Evolutionary conservation across 2,888 invertebrate genomes (phyloP).

Genomic region (Terebella lapidaria): DNA sequence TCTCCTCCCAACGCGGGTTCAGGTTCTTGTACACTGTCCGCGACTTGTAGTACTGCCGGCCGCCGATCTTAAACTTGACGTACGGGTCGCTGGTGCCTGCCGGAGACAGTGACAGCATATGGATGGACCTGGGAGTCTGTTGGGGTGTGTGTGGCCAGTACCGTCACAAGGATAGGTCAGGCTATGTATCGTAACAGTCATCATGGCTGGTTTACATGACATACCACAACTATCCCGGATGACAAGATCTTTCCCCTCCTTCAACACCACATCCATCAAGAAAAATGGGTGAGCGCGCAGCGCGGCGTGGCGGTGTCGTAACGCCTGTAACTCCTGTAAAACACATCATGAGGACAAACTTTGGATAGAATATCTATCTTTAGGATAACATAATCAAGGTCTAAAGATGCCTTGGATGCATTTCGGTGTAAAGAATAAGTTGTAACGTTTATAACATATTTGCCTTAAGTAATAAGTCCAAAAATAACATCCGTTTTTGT

Average conservation of each 20-base stretch:
- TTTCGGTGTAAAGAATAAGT: too few relatives aligned
- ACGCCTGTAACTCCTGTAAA: neutral
- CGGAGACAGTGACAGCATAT: neutral
- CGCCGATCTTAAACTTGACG: constrained; percentile 88
- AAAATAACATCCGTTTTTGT: too few relatives aligned
- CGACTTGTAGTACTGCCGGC: constrained; percentile 85
- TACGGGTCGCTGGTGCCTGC: constrained; percentile 92
- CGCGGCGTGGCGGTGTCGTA: constrained; percentile 7
- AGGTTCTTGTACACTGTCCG: constrained; percentile 88
- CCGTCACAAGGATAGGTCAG: too few relatives aligned
- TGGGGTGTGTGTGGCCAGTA: too few relatives aligned
- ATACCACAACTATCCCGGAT: constrained; percentile 94
- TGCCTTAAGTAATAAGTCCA: too few relatives aligned
- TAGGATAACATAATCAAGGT: too few relatives aligned
- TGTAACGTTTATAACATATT: too few relatives aligned
- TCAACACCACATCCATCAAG: constrained; percentile 82
- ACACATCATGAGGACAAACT: too few relatives aligned
- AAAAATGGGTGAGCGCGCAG: constrained; percentile 80
- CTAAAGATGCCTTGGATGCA: too few relatives aligned
- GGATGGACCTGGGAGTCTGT: too few relatives aligned
- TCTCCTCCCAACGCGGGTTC: constrained; percentile 98
- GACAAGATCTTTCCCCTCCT: constrained; percentile 80
- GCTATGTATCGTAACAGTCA: too few relatives aligned
- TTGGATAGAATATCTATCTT: too few relatives aligned
- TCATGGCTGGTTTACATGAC: constrained; percentile 33